A percentile compares a stretch with the other conserved stretches of the same genome.
phyloP scores from a whole-genome alignment of 1,140 invertebrate genomes.

The Fopius arisanus region DNA sequence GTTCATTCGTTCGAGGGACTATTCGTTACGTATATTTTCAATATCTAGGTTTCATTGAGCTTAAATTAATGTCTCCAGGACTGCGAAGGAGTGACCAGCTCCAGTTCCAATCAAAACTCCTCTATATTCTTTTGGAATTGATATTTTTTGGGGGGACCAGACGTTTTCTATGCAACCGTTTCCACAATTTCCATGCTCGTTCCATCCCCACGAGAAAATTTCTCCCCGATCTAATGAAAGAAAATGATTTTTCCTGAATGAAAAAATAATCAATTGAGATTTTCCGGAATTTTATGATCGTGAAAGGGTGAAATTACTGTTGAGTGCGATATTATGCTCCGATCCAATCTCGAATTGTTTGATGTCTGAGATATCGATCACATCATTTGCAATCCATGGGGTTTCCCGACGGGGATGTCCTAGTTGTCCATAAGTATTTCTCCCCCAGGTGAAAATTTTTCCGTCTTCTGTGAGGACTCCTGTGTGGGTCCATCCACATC shows the following conservation, averaged over 20 bases:
- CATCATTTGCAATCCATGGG: slow-evolving; percentile 43
- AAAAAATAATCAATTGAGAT: not conserved
- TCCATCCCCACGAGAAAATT: slow-evolving; percentile 88
- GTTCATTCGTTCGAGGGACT: not conserved
- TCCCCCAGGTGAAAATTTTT: slow-evolving; percentile 76
- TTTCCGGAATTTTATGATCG: too few relatives aligned
- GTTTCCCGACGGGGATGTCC: slow-evolving; percentile 52
- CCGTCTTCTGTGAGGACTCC: slow-evolving; percentile 69
- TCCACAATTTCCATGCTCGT: slow-evolving; percentile 89
- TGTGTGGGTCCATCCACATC: slow-evolving; percentile 79
- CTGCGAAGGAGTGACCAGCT: slow-evolving; percentile 68
- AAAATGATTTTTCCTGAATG: too few relatives aligned
- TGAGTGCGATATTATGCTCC: slow-evolving; percentile 75
- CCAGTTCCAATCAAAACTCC: slow-evolving; percentile 63
- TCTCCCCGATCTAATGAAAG: slow-evolving; percentile 64
- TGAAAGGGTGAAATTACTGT: slow-evolving; percentile 6
- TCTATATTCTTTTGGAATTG: slow-evolving; percentile 50
- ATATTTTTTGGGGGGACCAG: slow-evolving; percentile 54
- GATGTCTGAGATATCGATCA: slow-evolving; percentile 55
- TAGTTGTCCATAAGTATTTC: slow-evolving; percentile 82
- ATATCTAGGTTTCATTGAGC: not conserved
- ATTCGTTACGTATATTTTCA: not conserved
- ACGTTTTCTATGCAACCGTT: slow-evolving; percentile 73
- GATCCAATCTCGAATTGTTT: slow-evolving; percentile 74
- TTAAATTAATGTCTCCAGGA: slow-evolving; percentile 50